Base-by-base conservation (phyloP, 2,888 invertebrate genomes). In the Chrysolina oricalcia region DNA sequence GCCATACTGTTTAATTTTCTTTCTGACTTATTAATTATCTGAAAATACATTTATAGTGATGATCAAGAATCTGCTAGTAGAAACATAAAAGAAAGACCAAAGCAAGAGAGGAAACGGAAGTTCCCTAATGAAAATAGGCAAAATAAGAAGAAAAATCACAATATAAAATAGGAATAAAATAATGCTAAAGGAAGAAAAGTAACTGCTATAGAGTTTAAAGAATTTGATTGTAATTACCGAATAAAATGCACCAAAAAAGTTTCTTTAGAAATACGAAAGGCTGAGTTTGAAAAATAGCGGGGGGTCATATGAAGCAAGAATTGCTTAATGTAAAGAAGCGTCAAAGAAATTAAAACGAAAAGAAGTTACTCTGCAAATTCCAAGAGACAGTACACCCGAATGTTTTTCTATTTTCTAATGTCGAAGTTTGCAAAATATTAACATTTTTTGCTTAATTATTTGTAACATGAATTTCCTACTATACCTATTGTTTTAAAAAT, bases 171-270 rank as follows among this genome's bases (percentile, higher is more conserved):
- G 11, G 62, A 62, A 40, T 40, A 62, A 9, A 19, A 11, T 15
- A 62, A n/a, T 62, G 62, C 62, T 27, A 62, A 62, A 62, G 62
- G 62, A 62, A 62, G 9, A n/a, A 62, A 9, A 62, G 62, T 62
- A 35, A 40, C 11, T 62, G 62, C 40, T 9, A 62, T n/a, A 62
- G n/a, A 62, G 27, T 35, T 62, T n/a, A n/a, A 15, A 6, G 62
- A n/a, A 19, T 9, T 15, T 10, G 27, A 15, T 40, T 27, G 62
- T 62, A 27, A 8, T 13, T 62, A 10, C 27, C 62, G 15, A 6
- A 9, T n/a, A 13, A 35, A 62, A 27, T 59, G 59, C 19, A 59
- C 59, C 15, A 15, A 62, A n/a, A 62, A 9, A 62, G 6, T 62
- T 6, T 59, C 59, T n/a, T 8, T 40, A n/a, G 62, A 62, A 62